Evolutionary conservation across 1,140 invertebrate genomes (phyloP).

Genomic region (Phymastichus coffea): DNA sequence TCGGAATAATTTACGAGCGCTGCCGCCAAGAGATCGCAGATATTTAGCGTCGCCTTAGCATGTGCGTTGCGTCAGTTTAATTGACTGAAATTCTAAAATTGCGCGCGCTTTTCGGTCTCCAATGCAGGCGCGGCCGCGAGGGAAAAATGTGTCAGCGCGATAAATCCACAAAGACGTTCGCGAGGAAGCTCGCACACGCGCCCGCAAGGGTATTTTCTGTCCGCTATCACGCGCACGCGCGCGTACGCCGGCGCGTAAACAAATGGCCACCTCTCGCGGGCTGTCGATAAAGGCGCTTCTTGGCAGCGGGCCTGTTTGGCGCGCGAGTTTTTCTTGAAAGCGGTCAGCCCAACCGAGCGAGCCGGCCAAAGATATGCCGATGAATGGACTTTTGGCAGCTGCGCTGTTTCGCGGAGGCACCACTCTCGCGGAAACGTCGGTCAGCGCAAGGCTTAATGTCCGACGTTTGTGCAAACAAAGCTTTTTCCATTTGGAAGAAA

Average conservation of each 20-base stretch:
- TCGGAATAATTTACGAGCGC: constrained; percentile 20
- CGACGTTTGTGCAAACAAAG: neutral
- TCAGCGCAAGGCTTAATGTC: constrained; percentile 21
- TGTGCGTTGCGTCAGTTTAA: constrained; percentile 8
- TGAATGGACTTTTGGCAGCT: no score
- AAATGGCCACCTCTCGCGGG: neutral
- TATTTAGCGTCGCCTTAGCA: neutral
- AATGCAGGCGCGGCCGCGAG: neutral
- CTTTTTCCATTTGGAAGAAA: no score
- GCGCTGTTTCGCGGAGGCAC: no score
- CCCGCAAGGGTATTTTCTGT: constrained; percentile 6
- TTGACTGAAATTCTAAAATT: constrained; percentile 20
- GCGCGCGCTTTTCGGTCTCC: neutral
- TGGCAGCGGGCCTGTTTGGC: no score
- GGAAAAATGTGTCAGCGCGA: constrained; percentile 6
- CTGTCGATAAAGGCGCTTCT: no score
- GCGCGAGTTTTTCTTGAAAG: no score
- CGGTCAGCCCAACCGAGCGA: no score
- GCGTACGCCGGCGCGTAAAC: neutral
- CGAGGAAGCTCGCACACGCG: no score
- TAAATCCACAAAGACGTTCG: constrained; percentile 10
- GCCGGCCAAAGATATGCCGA: no score
- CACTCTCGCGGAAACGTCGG: constrained; percentile 18
- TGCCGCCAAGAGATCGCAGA: neutral
- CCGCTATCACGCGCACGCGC: neutral